Base-by-base conservation (phyloP, 2,888 invertebrate species). In the Campopleginae sp. region DNA sequence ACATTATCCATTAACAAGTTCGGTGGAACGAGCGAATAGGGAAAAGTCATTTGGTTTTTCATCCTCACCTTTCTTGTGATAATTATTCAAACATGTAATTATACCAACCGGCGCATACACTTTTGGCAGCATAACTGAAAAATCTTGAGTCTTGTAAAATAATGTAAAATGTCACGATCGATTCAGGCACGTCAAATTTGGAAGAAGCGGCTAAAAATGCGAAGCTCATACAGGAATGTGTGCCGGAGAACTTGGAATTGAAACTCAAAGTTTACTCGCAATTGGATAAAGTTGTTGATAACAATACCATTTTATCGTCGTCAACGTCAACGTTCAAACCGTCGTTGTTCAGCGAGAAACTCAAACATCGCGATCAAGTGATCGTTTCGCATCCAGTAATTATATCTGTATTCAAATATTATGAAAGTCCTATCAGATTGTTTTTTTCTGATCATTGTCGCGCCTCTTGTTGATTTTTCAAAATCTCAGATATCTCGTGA, bases 251-350 rank as follows among this genome's bases (percentile, higher is more conserved):
- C 87, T 93, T 99, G 38, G 97, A 97, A 0, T 93, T 98, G 89
- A 99, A 99, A 92, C 95, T 95, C 86, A 96, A 96, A 90, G 95
- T 99, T 8, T 98, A 97, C 93, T 94, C 94, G 80, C 95, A 97
- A 84, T 94, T 99, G 65, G 99, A 99, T 92, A 95, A 95, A 80
- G 94, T 98, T 1, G 96, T 97, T 0, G 96, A 96, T n/a, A 94
- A 96, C 84, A 95, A 95, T 63, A 97, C 97, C 0, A 97, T 99
- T 88, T 92, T 99, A 7, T 98, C 98, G 0, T 98, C 98, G 89
- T 99, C 99, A 0, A 98, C 99, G 0, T 98, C 98, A 71, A 98
- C 98, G 1, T 98, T 98, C 85, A 94, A 98, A 84, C 98, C 99
- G 0, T 99, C 99, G 0, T 93, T 96, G 68, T 97, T 99, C 91